These are phyloP conservation scores for Boleophthalmus pectinirostris DNA, from an alignment of 2,113 vertebrate genomes.

Conservation along the genomic window DNA sequence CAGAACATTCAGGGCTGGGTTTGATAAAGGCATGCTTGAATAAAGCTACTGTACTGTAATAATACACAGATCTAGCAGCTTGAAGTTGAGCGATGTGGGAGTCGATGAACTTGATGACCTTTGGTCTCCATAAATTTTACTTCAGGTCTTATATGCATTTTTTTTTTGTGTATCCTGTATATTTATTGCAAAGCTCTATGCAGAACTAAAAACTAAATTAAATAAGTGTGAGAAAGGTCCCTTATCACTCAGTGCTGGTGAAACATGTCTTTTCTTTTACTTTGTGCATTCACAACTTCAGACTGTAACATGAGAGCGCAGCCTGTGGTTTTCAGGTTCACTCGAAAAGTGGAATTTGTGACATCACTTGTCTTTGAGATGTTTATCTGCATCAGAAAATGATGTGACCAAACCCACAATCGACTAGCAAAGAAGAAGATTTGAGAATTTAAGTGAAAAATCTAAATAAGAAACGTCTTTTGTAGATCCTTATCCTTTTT, in stretches of 20 bases:
- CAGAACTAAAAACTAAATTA: background rate
- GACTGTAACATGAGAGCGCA: slow-evolving; percentile 25
- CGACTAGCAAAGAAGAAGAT: background rate
- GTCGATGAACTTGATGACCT: background rate
- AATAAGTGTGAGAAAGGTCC: background rate
- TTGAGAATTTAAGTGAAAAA: background rate
- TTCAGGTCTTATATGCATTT: background rate
- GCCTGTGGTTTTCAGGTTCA: slow-evolving; percentile 47
- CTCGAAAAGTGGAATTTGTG: slow-evolving; percentile 33
- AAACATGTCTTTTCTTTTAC: background rate
- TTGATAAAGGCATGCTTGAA: background rate
- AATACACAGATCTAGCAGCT: background rate
- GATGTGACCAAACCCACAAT: slow-evolving; percentile 8
- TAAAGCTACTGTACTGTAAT: background rate
- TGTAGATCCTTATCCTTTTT: background rate
- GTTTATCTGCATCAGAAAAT: background rate
- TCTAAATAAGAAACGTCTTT: background rate
- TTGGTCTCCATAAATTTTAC: background rate
- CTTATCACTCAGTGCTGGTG: background rate
- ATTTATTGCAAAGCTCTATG: background rate
- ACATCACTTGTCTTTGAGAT: slow-evolving; percentile 17
- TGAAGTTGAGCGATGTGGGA: background rate
- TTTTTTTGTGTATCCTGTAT: background rate
- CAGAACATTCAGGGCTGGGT: background rate
- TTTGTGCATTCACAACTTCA: slow-evolving; percentile 4